Evolutionary conservation across 2,797 vertebrate species (phyloP), one percentile per base, ranked within the genome.

Genomic region (Lepus townsendii): DNA sequence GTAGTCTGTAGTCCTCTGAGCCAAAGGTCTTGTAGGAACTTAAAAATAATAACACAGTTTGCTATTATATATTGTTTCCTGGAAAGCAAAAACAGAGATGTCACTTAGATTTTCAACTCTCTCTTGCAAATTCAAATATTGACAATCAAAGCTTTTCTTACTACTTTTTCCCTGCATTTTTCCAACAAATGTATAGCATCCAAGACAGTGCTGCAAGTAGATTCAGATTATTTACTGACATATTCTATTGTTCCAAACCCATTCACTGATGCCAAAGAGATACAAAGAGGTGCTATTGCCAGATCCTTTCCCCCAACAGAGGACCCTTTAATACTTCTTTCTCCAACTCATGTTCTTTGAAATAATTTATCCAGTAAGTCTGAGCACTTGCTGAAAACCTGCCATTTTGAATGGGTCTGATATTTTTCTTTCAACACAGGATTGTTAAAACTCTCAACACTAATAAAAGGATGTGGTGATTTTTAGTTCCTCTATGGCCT

Each of bases 11-110:
- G 54, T 65, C 27, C 27, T 65, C 6, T 17, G 17, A 30, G 38
- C 8, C 62, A 27, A 30, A 12, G 17, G 4, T 47, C 62, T 66
- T 83, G 38, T 65, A 38, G 62, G 47, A 66, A 83, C 17, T 83
- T 83, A n/a, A 66, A 3, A 66, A 0, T 12, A 0, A 3, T 2
- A 0, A 50, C 79, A 66, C 5, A 1, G 2, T 6, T 1, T 0
- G 14, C 79, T 83, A 20, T 20, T 27, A 12, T 50, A 50, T 20
- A 50, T 83, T 20, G 63, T 47, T 5, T 66, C 9, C 79, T 65
- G 38, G 35, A 66, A 83, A 50, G 30, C 17, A 50, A 66, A 42
- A 83, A n/a, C 62, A 50, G 38, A 72, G 32, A 66, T 20, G 6
- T 47, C 27, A n/a, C 26, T 47, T n/a, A 66, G 38, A 66, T 57